These are phyloP conservation scores for Bradypodion pumilum DNA, from an alignment of 2,797 vertebrate species.

Conservation along the genomic window DNA sequence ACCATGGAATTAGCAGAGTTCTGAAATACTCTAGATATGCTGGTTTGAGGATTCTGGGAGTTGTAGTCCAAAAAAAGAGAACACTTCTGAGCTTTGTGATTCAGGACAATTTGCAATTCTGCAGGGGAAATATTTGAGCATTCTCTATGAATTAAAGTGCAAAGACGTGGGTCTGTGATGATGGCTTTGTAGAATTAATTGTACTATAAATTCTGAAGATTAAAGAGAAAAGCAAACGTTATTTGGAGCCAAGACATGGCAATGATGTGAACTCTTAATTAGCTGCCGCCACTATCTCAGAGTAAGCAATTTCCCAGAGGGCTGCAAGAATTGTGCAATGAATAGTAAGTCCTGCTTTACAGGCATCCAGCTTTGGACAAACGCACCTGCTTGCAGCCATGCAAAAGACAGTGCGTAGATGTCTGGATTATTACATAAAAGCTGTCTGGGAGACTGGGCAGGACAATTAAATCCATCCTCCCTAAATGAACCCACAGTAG, in stretches of 20 bases:
- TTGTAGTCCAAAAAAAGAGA: no score
- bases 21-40: no score
- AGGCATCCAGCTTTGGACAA: conserved; percentile 63
- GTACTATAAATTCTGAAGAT: conserved; percentile 43
- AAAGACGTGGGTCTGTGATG: not conserved
- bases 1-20: no score
- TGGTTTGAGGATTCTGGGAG: no score
- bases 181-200: conserved; percentile 56
- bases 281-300: conserved; percentile 49
- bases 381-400: conserved; percentile 68
- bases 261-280: conserved; percentile 60
- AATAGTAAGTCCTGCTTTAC: conserved; percentile 68
- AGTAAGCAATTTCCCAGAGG: conserved; percentile 68
- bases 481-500: conserved; percentile 75
- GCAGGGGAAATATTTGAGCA: not conserved
- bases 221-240: conserved; percentile 58
- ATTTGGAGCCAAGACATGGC: conserved; percentile 55
- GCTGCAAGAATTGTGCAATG: conserved; percentile 61
- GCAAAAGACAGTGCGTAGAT: conserved; percentile 76
- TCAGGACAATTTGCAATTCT: not conserved
- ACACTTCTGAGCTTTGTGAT: no score
- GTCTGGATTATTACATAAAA: conserved; percentile 82
- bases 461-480: conserved; percentile 80
- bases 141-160: not conserved
- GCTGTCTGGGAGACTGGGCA: conserved; percentile 76